Conservation (phyloP, 2,888 invertebrate genomes). For the Drosophila nigricruria region DNA sequence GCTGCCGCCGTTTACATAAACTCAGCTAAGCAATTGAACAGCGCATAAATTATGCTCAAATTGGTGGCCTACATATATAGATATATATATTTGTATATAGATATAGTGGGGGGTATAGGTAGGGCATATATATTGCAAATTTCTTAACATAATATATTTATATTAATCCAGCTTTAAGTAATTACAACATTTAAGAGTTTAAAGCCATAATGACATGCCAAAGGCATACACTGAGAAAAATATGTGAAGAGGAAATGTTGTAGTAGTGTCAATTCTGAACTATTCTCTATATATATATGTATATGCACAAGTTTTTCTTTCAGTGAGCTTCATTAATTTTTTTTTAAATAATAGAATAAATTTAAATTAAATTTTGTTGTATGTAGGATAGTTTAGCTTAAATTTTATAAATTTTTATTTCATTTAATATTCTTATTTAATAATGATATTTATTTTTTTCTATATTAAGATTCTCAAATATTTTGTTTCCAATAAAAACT, state of each 20-base stretch:
- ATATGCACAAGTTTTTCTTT: too few species aligned
- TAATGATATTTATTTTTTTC: too few species aligned
- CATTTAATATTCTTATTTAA: not conserved
- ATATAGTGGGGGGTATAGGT: too few species aligned
- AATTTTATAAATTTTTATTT: not conserved
- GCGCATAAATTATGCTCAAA: conserved; percentile 26
- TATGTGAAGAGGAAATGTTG: not conserved
- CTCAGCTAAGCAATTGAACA: not conserved
- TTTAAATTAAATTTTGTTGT: too few species aligned
- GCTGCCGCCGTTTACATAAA: conserved; percentile 21
- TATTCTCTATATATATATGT: too few species aligned
- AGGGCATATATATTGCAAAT: not conserved
- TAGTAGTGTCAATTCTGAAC: too few species aligned
- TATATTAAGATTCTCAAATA: too few species aligned
- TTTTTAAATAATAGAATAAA: too few species aligned
- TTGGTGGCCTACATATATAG: not conserved
- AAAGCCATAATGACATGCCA: too few species aligned
- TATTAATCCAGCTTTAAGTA: conserved; percentile 5
- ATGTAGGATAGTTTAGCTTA: too few species aligned
- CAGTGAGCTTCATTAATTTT: too few species aligned
- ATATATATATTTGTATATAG: not conserved
- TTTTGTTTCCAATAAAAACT: too few species aligned
- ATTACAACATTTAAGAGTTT: not conserved
- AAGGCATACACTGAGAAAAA: not conserved
- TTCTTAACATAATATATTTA: not conserved